Percentiles rank a stretch among this genome's conserved stretches.
Conservation (phyloP, 53 echinoderm and acorn worm genomes). For the Patiria pectinifera region DNA sequence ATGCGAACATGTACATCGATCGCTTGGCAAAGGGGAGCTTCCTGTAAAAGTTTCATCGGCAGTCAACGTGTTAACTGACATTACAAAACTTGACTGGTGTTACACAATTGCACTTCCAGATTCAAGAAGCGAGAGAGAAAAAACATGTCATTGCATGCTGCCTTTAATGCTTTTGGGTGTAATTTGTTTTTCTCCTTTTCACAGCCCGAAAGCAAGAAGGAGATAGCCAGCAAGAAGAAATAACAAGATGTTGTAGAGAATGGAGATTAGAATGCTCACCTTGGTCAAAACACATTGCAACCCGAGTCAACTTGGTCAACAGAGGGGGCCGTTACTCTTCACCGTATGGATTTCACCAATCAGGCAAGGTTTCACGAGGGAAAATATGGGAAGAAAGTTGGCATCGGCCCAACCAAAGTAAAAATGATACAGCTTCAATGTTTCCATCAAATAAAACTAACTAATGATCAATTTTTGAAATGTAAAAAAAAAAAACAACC, state of each 20-base stretch:
- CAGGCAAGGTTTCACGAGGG: neutral
- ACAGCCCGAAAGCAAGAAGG: slow-evolving; percentile 56
- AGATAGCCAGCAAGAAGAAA: slow-evolving; percentile 42
- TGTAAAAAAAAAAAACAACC: no score
- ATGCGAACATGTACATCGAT: no score
- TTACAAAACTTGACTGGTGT: no score
- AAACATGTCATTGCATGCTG: no score
- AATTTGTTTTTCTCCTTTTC: neutral
- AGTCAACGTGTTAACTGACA: no score
- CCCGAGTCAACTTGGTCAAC: neutral
- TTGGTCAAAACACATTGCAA: neutral
- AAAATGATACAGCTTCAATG: neutral
- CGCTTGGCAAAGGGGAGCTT: no score
- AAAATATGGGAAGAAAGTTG: neutral
- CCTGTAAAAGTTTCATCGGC: no score
- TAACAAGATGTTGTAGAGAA: neutral
- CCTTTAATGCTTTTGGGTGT: neutral
- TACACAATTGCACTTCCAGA: no score
- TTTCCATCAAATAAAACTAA: neutral
- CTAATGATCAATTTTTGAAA: neutral
- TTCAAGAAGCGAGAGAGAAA: no score
- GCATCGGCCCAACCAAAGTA: neutral
- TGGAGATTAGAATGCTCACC: neutral
- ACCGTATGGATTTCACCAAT: neutral
- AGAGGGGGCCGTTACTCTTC: neutral